Conservation (phyloP, 1,140 invertebrate genomes). For the Drosophila eugracilis region DNA sequence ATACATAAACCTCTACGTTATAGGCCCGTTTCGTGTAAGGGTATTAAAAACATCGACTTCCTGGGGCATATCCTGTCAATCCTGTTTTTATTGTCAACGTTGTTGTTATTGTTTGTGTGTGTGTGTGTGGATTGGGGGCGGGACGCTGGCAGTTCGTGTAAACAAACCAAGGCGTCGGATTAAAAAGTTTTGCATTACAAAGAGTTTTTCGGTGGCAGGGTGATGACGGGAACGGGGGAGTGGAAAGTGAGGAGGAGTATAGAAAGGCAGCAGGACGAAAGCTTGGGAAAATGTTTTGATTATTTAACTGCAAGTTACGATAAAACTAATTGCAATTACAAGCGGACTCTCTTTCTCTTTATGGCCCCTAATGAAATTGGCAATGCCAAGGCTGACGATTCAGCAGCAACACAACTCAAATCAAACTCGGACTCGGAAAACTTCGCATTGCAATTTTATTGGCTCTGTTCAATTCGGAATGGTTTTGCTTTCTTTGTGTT, state of each 20-base stretch:
- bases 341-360: slow-evolving; percentile 30
- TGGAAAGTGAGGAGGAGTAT: too few relatives aligned
- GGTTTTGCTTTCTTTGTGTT: slow-evolving; percentile 40
- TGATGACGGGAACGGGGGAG: not conserved
- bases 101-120: slow-evolving; percentile 40
- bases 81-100: slow-evolving; percentile 43
- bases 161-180: slow-evolving; percentile 78
- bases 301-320: slow-evolving; percentile 64
- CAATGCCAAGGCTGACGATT: slow-evolving; percentile 44
- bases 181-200: slow-evolving; percentile 76
- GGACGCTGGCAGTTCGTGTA: slow-evolving; percentile 60
- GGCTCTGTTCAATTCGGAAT: slow-evolving; percentile 23
- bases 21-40: not conserved
- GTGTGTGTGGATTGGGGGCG: slow-evolving; percentile 19
- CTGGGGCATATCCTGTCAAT: slow-evolving; percentile 11
- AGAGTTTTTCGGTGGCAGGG: slow-evolving; percentile 38
- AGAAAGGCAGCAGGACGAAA: slow-evolving; percentile 10
- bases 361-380: slow-evolving; percentile 44
- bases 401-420: slow-evolving; percentile 38
- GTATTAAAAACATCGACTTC: slow-evolving; percentile 19
- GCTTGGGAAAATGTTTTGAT: slow-evolving; percentile 75
- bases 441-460: slow-evolving; percentile 39
- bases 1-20: not conserved
- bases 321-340: slow-evolving; percentile 75
- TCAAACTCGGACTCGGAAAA: slow-evolving; percentile 38